These are phyloP conservation scores for Solenodon paradoxus DNA, from an alignment of 2,113 vertebrate species.

Conservation along the genomic window DNA sequence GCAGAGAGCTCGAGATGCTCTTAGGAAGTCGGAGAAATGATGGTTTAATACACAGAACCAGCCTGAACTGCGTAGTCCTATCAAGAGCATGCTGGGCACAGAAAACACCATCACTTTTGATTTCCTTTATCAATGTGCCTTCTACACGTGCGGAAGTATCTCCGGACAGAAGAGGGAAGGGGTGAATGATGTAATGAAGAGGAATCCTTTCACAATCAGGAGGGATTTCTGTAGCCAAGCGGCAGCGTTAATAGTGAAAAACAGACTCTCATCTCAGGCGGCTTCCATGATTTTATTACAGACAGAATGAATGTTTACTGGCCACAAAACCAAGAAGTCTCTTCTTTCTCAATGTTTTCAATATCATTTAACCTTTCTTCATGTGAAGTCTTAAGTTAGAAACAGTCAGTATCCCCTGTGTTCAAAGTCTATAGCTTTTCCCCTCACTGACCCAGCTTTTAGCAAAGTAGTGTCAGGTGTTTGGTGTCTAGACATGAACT, in stretches of 20 bases:
- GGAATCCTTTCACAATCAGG: background rate
- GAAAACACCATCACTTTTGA: background rate
- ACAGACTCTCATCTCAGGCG: background rate
- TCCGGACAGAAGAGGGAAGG: background rate
- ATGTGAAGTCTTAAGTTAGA: background rate
- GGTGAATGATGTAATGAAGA: background rate
- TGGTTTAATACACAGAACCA: background rate
- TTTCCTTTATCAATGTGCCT: background rate
- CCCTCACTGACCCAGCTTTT: background rate
- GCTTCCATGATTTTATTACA: background rate
- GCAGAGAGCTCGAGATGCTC: background rate
- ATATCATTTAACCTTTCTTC: background rate
- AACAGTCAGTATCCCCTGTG: background rate
- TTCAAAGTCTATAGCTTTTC: background rate
- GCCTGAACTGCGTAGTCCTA: background rate
- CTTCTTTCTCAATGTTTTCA: background rate
- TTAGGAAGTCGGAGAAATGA: too few species aligned
- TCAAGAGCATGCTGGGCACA: background rate
- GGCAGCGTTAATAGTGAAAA: background rate
- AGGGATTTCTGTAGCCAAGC: background rate
- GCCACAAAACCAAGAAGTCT: background rate
- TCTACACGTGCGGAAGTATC: background rate
- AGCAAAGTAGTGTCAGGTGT: background rate
- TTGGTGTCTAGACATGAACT: background rate
- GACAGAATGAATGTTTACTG: background rate